Percentiles rank a stretch among this genome's conserved stretches.
Conservation (phyloP, 2,113 vertebrate species). For the Sapajus apella region DNA sequence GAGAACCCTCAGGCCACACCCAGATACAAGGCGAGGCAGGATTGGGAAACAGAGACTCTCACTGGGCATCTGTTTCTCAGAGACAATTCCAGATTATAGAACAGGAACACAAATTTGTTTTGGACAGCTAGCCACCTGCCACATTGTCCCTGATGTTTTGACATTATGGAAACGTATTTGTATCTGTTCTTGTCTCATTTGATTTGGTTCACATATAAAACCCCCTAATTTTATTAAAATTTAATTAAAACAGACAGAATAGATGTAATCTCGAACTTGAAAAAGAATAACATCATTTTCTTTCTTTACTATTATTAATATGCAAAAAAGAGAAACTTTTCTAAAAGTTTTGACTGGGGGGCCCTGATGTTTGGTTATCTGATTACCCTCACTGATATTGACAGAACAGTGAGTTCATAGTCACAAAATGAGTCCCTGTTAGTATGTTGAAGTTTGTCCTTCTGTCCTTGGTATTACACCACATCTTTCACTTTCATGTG, state of each 20-base stretch:
- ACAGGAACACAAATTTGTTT: rapidly evolving
- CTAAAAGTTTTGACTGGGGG: neutral
- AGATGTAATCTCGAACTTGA: neutral
- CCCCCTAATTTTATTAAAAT: neutral
- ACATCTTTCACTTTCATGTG: neutral
- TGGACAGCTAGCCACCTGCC: neutral
- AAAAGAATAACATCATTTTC: neutral
- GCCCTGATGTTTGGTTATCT: neutral
- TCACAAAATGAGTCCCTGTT: neutral
- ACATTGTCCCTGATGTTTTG: neutral
- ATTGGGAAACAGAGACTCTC: neutral
- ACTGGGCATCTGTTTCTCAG: neutral
- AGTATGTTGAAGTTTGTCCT: neutral
- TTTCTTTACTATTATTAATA: neutral
- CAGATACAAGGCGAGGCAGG: rapidly evolving
- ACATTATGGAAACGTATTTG: neutral
- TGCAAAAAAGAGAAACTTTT: slow-evolving; percentile 1
- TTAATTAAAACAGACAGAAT: neutral
- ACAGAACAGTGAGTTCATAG: slow-evolving; percentile 35
- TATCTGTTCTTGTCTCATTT: neutral
- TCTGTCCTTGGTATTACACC: neutral
- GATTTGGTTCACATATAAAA: neutral
- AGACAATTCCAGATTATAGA: neutral
- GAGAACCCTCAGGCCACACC: neutral
- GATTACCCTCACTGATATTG: neutral